Conservation (phyloP, 2,797 vertebrate genomes). For the Pteropus rufus region DNA sequence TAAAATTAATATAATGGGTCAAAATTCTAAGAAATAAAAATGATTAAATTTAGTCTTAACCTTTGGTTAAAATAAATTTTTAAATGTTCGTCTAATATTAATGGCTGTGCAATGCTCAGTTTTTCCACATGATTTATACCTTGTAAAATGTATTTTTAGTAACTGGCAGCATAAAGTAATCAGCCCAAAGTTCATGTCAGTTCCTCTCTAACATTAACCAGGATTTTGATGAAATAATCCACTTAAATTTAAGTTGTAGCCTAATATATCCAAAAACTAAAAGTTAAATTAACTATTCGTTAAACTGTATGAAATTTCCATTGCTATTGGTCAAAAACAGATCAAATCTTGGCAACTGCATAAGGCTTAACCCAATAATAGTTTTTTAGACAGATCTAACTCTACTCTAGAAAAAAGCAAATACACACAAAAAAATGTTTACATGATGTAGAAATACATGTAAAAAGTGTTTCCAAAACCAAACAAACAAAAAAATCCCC, state of each 20-base stretch:
- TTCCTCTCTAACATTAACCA: background rate
- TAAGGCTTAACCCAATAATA: background rate
- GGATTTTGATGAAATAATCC: background rate
- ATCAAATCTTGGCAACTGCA: background rate
- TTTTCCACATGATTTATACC: constrained; percentile 7
- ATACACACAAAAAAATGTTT: constrained; percentile 47
- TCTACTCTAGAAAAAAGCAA: constrained; percentile 28
- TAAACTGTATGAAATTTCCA: constrained; percentile 13
- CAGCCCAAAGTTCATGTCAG: background rate
- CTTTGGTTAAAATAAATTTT: constrained; percentile 46
- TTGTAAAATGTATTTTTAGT: background rate
- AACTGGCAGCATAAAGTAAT: background rate
- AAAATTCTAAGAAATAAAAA: constrained; percentile 47
- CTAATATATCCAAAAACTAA: constrained; percentile 26
- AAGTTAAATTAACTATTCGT: constrained; percentile 32
- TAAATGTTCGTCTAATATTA: background rate
- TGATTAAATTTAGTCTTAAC: background rate
- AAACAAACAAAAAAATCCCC: background rate
- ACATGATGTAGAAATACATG: constrained; percentile 39
- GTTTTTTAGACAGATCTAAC: constrained; percentile 50
- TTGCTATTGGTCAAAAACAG: background rate
- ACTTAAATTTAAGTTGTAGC: background rate
- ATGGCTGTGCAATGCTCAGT: background rate
- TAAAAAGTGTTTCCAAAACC: constrained; percentile 67
- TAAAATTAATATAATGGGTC: constrained; percentile 24